Evolutionary conservation across 2,113 vertebrate species (phyloP).

Genomic region (Chrysochloris asiatica): DNA sequence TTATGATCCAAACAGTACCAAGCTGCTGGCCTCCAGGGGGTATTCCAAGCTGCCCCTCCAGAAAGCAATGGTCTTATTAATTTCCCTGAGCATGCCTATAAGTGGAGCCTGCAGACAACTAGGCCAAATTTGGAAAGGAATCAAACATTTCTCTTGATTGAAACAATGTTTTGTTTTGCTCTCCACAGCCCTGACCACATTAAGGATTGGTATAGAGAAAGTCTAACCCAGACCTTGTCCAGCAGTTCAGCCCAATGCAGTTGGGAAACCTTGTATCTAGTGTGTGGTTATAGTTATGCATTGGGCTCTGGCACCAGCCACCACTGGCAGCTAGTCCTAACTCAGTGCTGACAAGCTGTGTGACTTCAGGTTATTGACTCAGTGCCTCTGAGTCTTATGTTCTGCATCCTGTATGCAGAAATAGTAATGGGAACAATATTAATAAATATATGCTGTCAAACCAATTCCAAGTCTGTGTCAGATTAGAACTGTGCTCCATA

Average conservation of each 20-base stretch:
- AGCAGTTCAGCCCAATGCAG: no score
- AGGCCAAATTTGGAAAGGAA: slow-evolving; percentile 37
- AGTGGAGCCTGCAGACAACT: slow-evolving; percentile 26
- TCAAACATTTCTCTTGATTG: background rate
- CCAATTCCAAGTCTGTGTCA: no score
- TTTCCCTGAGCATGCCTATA: background rate
- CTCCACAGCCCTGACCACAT: background rate
- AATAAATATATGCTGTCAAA: no score
- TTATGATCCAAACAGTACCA: background rate
- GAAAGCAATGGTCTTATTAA: background rate
- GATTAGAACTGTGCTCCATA: background rate
- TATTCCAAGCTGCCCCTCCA: background rate
- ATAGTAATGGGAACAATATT: background rate
- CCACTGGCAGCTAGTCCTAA: accelerated
- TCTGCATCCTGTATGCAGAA: background rate
- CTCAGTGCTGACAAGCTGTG: accelerated
- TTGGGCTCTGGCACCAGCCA: background rate
- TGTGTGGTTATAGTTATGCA: background rate
- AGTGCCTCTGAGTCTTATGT: background rate
- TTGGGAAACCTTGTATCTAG: no score
- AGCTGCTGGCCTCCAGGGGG: background rate
- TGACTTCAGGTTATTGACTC: background rate
- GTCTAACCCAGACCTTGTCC: background rate
- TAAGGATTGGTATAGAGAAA: background rate
- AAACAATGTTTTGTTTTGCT: background rate